Conservation (phyloP, 1,140 invertebrate genomes). For the Magallana gigas region DNA sequence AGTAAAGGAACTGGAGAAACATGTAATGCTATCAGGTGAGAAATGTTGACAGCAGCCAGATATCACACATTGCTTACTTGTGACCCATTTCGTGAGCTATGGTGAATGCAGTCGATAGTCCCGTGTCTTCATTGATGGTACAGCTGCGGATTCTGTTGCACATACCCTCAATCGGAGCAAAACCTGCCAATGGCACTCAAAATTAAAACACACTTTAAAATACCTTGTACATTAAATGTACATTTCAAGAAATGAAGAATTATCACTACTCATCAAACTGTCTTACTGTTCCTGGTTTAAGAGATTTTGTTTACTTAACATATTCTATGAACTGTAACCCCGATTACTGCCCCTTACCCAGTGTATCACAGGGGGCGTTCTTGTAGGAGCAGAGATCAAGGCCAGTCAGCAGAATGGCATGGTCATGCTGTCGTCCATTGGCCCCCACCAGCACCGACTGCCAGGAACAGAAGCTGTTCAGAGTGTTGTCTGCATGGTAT, state of each 20-base stretch:
- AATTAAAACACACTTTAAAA: background rate
- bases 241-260: too few relatives aligned
- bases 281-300: too few relatives aligned
- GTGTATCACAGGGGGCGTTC: constrained; percentile 88
- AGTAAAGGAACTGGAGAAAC: background rate
- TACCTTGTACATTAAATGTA: too few relatives aligned
- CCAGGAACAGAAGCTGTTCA: constrained; percentile 92
- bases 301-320: too few relatives aligned
- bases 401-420: constrained; percentile 92
- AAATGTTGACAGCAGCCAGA: background rate
- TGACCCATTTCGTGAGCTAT: constrained; percentile 95
- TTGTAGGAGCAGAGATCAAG: constrained; percentile 90
- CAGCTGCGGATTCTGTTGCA: constrained; percentile 92
- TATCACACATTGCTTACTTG: constrained; percentile 84
- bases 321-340: too few relatives aligned
- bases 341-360: constrained; percentile 81
- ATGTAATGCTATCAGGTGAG: background rate
- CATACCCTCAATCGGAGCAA: constrained; percentile 94
- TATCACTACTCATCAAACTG: too few relatives aligned
- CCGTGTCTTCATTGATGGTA: constrained; percentile 94
- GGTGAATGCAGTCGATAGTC: constrained; percentile 91
- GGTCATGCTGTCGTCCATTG: constrained; percentile 91
- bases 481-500: constrained; percentile 86
- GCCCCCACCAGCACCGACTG: constrained; percentile 87
- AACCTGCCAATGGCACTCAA: constrained; percentile 61